Evolutionary conservation across 1,140 invertebrate species (phyloP).

Genomic region (Drosophila prosaltans): DNA sequence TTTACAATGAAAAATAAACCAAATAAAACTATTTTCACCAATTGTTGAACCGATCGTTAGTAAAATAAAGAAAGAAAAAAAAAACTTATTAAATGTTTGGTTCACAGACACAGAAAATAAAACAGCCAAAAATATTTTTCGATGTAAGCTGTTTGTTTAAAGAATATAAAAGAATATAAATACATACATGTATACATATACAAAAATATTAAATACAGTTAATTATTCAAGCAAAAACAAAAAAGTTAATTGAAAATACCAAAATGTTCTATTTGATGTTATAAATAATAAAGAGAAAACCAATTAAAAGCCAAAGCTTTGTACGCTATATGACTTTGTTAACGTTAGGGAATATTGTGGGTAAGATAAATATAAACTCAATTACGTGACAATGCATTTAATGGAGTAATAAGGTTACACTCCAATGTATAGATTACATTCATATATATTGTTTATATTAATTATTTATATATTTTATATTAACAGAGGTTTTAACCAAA

Average conservation of each 20-base stretch:
- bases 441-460: too few species aligned
- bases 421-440: too few species aligned
- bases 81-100: slow-evolving; percentile 9
- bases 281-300: slow-evolving; percentile 61
- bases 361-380: too few species aligned
- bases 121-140: slow-evolving; percentile 69
- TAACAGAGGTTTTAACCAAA: too few species aligned
- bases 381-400: background rate
- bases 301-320: slow-evolving; percentile 51
- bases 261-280: slow-evolving; percentile 78
- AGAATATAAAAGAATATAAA: slow-evolving; percentile 13
- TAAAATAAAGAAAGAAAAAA: background rate
- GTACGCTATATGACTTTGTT: slow-evolving; percentile 32
- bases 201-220: slow-evolving; percentile 31
- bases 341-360: too few species aligned
- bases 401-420: too few species aligned
- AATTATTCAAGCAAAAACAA: slow-evolving; percentile 34
- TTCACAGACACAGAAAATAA: slow-evolving; percentile 3
- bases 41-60: slow-evolving; percentile 7
- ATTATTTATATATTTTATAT: too few species aligned
- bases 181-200: background rate
- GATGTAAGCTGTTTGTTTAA: slow-evolving; percentile 76
- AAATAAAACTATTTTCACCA: slow-evolving; percentile 20
- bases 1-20: slow-evolving; percentile 48
- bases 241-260: slow-evolving; percentile 40